Base-by-base conservation (phyloP, 2,888 invertebrate species). In the Protodeltote pygarga region DNA sequence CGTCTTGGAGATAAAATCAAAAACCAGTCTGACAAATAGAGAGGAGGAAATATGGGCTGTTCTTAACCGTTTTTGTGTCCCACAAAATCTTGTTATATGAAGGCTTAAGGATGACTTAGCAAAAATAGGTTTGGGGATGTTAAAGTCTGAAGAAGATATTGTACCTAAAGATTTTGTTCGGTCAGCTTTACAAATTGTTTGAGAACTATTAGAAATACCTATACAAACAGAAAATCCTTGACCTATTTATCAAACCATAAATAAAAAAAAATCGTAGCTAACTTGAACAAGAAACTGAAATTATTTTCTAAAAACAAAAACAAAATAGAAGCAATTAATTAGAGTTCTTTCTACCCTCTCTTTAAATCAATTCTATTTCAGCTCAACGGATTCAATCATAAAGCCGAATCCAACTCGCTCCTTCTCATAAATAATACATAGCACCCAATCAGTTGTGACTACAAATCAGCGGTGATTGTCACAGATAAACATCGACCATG, bases 381-480 rank as follows among this genome's bases (percentile, higher is more conserved):
- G 10, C 0, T 13, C 17, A 59, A 28, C 14, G 28, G 20, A 41
- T 27, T 45, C 20, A 47, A 48, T 42, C 16, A 25, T 9, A 28
- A 38, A 39, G 6, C 10, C 20, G 24, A 33, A 54, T 21, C 5
- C 17, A 51, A 38, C 19, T 24, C 19, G 35, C 16, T 6, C 14
- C n/a, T n/a, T 25, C 49, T 52, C 52, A 64, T 64, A 51, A 64
- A 64, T 64, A 47, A 64, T 45, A 47, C 46, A 64, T 60, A 25
- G 37, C 38, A 16, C 39, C 39, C 31, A 64, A 45, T 60, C 57
- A 64, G 31, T 13, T 48, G 37, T 21, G 42, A 20, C 48, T 50
- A 39, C 51, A 45, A 55, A 63, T 58, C 55, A 53, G 50, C 39
- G 33, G 42, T 42, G 51, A 54, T 51, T 38, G 46, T 53, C 55